These are phyloP conservation scores for Chloroclysta siterata DNA, from an alignment of 2,888 invertebrate genomes.

Conservation along the genomic window DNA sequence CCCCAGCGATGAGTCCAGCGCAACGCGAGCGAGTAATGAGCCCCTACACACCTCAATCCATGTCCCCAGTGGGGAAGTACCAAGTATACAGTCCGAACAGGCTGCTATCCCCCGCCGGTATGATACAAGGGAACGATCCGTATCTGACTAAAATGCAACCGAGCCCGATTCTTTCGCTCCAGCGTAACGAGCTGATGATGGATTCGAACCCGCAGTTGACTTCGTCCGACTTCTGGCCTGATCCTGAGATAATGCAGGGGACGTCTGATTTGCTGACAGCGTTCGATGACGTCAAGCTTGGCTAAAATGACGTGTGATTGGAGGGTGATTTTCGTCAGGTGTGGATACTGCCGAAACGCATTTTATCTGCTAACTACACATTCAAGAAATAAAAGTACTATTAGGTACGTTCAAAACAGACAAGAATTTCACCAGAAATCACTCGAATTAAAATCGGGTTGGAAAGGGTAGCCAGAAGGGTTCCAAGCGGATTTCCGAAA, in stretches of 20 bases:
- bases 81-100: constrained; percentile 67
- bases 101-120: constrained; percentile 61
- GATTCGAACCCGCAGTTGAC: constrained; percentile 60
- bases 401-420: neutral
- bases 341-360: constrained; percentile 42
- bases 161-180: constrained; percentile 65
- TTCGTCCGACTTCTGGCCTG: constrained; percentile 70
- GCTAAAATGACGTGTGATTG: constrained; percentile 46
- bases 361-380: constrained; percentile 33
- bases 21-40: constrained; percentile 64
- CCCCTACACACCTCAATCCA: constrained; percentile 72
- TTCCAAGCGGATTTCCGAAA: constrained; percentile 58
- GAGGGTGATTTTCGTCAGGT: constrained; percentile 59
- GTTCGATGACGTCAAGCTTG: constrained; percentile 76
- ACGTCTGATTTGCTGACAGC: constrained; percentile 70
- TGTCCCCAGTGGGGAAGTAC: constrained; percentile 69
- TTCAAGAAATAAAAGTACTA: neutral
- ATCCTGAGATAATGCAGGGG: constrained; percentile 69
- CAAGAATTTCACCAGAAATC: constrained; percentile 57
- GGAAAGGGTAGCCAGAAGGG: constrained; percentile 47
- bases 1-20: constrained; percentile 73
- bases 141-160: constrained; percentile 75
- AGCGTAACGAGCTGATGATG: constrained; percentile 62
- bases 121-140: constrained; percentile 71
- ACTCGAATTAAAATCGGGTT: constrained; percentile 69